Percentiles rank a stretch among this genome's conserved stretches.
phyloP scores from a whole-genome alignment of 2,113 vertebrate species.

The Lynx canadensis region DNA sequence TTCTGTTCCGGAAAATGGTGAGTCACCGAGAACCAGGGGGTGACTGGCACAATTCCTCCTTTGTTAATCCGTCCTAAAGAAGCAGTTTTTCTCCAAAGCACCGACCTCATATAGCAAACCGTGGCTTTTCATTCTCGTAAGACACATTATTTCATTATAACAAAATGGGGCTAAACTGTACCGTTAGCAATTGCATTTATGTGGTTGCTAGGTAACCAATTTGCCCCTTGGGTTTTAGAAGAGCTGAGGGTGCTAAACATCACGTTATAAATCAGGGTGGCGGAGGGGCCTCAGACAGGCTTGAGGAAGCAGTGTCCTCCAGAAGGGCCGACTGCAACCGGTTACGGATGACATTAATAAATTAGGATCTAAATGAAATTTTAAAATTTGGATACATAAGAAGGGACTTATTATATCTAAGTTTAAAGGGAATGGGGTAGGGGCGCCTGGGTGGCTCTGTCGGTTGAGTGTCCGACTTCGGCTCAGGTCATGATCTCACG shows the following conservation, averaged over 20 bases:
- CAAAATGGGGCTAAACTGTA: conserved; percentile 60
- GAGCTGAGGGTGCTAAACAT: conserved; percentile 58
- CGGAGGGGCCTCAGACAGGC: background rate
- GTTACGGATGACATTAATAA: background rate
- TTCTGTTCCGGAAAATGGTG: background rate
- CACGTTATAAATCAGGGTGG: conserved; percentile 40
- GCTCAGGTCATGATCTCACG: no score
- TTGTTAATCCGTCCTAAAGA: background rate
- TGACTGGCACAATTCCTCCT: background rate
- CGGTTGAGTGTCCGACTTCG: no score
- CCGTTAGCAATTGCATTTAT: background rate
- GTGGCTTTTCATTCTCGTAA: conserved; percentile 49
- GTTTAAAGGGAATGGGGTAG: background rate
- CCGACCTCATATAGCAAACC: background rate
- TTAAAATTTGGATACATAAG: background rate
- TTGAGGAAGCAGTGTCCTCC: background rate
- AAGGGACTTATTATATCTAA: background rate
- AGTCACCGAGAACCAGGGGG: background rate
- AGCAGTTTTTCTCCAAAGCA: background rate
- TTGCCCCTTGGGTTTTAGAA: conserved; percentile 49
- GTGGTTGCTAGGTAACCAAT: conserved; percentile 73
- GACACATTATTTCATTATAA: conserved; percentile 66
- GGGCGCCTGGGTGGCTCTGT: background rate
- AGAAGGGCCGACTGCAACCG: background rate
- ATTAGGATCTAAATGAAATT: background rate